A percentile compares a stretch with the other conserved stretches of the same genome.
Evolutionary conservation across 2,113 vertebrate genomes (phyloP).

Genomic region (Pagrus major): DNA sequence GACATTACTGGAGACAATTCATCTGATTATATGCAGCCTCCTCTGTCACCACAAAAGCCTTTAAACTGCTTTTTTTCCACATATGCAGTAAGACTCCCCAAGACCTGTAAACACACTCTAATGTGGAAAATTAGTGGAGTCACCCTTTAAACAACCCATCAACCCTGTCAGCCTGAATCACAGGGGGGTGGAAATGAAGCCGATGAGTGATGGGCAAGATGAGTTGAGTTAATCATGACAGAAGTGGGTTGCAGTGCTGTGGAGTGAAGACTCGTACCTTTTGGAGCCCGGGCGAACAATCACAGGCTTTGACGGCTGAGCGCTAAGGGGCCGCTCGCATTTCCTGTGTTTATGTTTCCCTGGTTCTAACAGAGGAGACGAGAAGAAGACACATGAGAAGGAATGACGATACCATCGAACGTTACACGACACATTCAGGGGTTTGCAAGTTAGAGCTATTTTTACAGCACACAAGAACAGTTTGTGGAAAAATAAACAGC

Average conservation of each 20-base stretch:
- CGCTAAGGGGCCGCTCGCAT: slow-evolving; percentile 79
- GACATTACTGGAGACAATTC: no score
- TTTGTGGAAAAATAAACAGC: no score
- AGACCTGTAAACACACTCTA: no score
- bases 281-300: slow-evolving; percentile 75
- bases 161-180: background rate
- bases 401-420: background rate
- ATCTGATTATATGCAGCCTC: no score
- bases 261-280: slow-evolving; percentile 68
- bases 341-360: slow-evolving; percentile 84
- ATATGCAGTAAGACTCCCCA: no score
- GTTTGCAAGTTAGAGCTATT: background rate
- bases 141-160: background rate
- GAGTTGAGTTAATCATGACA: background rate
- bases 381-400: background rate
- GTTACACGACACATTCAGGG: background rate
- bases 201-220: background rate
- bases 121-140: no score
- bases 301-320: slow-evolving; percentile 76
- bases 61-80: no score
- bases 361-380: slow-evolving; percentile 73
- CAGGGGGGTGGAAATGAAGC: background rate
- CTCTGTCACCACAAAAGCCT: no score
- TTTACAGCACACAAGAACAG: background rate
- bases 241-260: background rate